A percentile compares a stretch with the other conserved stretches of the same genome.
Conservation (phyloP, 1,140 invertebrate genomes). For the Aplysia californica region DNA sequence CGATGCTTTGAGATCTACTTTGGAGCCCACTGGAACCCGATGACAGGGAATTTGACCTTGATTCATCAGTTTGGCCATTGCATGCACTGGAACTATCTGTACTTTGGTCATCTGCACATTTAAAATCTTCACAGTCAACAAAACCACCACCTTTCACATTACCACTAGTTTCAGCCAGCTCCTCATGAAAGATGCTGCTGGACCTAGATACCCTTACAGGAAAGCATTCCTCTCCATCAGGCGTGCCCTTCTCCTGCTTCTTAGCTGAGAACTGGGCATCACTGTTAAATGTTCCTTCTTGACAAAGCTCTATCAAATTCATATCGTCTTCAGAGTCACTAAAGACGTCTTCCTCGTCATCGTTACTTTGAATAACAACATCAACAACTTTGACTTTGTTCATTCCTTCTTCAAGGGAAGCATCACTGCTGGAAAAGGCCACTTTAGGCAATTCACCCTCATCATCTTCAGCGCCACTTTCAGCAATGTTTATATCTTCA, state of each 20-base stretch:
- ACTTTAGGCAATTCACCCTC: neutral
- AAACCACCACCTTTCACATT: neutral
- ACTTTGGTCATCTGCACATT: neutral
- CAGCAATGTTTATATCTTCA: neutral
- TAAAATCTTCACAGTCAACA: neutral
- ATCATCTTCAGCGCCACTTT: neutral
- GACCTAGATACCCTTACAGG: neutral
- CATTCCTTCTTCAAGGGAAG: neutral
- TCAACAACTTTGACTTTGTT: neutral
- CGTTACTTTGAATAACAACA: neutral
- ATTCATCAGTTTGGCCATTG: neutral
- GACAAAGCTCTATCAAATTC: neutral
- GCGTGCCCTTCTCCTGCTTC: neutral
- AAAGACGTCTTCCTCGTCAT: neutral
- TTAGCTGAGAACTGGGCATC: neutral
- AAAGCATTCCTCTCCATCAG: neutral
- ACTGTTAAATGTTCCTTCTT: neutral
- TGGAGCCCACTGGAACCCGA: neutral
- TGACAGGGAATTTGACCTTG: neutral
- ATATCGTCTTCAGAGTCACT: neutral
- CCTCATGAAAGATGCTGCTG: neutral
- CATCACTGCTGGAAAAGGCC: neutral
- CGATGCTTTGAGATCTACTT: neutral
- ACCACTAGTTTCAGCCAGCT: too few relatives aligned
- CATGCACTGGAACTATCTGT: neutral